Evolutionary conservation across 2,797 vertebrate species (phyloP), one percentile per base, ranked within the genome.

Genomic region (Enoplosus armatus): DNA sequence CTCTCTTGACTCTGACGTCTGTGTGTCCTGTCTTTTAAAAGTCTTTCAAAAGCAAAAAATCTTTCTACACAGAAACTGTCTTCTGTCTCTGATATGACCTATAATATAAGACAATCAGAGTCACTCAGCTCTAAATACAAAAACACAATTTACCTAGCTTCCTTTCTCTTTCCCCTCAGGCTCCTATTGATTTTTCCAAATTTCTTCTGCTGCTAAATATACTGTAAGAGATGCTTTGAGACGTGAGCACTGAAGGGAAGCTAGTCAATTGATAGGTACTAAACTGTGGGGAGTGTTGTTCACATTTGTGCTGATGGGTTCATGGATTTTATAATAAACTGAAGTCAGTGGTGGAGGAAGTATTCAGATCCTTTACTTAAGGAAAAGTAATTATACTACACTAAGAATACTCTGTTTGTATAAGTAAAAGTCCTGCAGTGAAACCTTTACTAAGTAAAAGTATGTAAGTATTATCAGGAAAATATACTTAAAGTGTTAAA

Each of bases 151-250:
- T 47, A 74, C 45, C 50, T 33, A 5, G 51, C 59, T 73, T 83
- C 66, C 69, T 70, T 45, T 50, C 15, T 73, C 66, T 77, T 84
- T 80, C 59, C 50, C 48, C 47, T 72, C 41, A 56, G 62, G 72
- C 75, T 75, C 24, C 37, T 75, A 93, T 93, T 82, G 91, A 92
- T 94, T 93, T 93, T 91, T 90, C 89, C 83, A 81, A 88, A 87
- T 87, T 85, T 77, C 77, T 80, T 58, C 72, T 84, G 82, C 65
- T 77, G 79, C 87, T 89, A 89, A 90, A 89, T 88, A 79, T 87
- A 84, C 60, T 59, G 67, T 82, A 67, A 84, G 74, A 73, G 83
- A 87, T 81, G 69, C 69, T 72, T 35, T 65, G 68, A 75, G 77
- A 80, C 5, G 22, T 47, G 73, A 80, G 69, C 43, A 37, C 45